A percentile compares a stretch with the other conserved stretches of the same genome.
Conservation (phyloP, 2,113 vertebrate species). For the Ptilorrhoa leucosticta region DNA sequence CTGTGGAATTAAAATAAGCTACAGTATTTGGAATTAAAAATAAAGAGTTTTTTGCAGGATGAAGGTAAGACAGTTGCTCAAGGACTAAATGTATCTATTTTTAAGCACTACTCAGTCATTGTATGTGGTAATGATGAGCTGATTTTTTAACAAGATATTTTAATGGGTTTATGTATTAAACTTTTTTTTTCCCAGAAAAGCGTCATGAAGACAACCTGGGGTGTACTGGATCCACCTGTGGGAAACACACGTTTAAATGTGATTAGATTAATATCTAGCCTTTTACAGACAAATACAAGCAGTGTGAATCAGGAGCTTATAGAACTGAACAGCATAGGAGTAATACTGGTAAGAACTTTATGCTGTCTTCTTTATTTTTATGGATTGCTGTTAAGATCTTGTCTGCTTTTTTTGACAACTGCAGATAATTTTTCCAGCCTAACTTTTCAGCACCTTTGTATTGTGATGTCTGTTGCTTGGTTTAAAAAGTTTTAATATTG, state of each 20-base stretch:
- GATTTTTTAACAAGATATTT: not conserved
- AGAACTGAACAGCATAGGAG: slow-evolving; percentile 93
- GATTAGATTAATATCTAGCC: slow-evolving; percentile 91
- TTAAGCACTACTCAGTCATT: not conserved
- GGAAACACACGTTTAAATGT: slow-evolving; percentile 94
- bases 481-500: not conserved
- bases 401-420: not conserved
- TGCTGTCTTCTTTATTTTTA: not conserved
- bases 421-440: not conserved
- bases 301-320: slow-evolving; percentile 92
- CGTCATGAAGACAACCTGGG: slow-evolving; percentile 96
- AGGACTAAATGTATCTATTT: not conserved
- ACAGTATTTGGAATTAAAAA: not conserved
- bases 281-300: slow-evolving; percentile 89
- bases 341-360: slow-evolving; percentile 86
- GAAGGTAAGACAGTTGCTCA: not conserved
- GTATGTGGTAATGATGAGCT: not conserved
- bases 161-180: not conserved
- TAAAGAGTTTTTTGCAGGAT: rapidly evolving
- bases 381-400: not conserved
- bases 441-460: not conserved
- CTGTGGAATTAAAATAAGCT: not conserved
- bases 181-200: slow-evolving; percentile 79
- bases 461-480: not conserved
- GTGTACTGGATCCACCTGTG: slow-evolving; percentile 92